Base-by-base conservation (phyloP, 1,140 invertebrate species). In the Ephestia elutella region DNA sequence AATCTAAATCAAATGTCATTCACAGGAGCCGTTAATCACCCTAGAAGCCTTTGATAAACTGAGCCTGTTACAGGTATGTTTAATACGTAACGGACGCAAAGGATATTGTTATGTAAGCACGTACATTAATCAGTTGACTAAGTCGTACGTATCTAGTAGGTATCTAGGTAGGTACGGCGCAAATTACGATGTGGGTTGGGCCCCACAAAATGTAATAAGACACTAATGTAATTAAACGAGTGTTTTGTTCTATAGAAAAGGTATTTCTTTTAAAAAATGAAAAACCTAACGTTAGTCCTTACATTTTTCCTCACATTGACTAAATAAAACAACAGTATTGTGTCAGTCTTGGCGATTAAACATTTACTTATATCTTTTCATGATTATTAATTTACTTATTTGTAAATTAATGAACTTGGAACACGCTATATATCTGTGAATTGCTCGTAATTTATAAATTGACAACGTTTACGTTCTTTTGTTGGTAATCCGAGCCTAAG, bases 1-100 rank as follows among this genome's bases (percentile, higher is more conserved):
- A 75, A 75, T 72, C 70, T 75, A 73, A 77, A 80, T 80, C 77
- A 80, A 67, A 72, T 63, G 74, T 80, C 72, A 77, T 75, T 73
- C 66, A 79, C 59, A 59, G 65, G 71, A 73, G 65, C 70, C 70
- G 68, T 70, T 78, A 75, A 76, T 76, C 68, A 73, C 67, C 65
- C 63, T 53, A 65, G 63, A 32, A 70, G 60, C 70, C 75, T 80
- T 80, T 80, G 75, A 75, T 72, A 73, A 71, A 72, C 74, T 68
- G 66, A 79, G 68, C 71, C 53, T 66, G 58, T 65, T 65, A 60
- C 65, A 57, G 28, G 38, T 48, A 63, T 61, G 58, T 59, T 32
- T 57, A 61, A 62, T 57, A 56, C 11, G 53, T 44, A 28, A 25
- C 35, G 50, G 50, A 53, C 50, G 20, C 20, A 53, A 53, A 25